These are phyloP conservation scores for Scelioninae gen. 1 DNA, from an alignment of 2,888 invertebrate genomes.

Conservation along the genomic window DNA sequence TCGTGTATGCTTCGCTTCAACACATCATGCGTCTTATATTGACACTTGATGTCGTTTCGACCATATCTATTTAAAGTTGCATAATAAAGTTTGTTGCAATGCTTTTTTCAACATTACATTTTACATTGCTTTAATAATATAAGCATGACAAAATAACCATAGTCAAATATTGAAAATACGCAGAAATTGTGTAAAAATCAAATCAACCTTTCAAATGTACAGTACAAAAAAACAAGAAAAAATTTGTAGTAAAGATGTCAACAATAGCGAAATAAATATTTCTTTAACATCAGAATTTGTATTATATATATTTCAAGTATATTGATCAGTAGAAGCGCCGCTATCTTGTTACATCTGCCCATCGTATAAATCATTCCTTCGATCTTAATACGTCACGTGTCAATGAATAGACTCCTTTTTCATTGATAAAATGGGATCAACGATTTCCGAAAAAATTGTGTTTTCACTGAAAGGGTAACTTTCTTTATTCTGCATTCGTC, in stretches of 20 bases:
- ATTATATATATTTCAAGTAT: too few species aligned
- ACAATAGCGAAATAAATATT: too few species aligned
- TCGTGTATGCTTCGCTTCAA: slow-evolving; percentile 72
- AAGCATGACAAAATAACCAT: too few species aligned
- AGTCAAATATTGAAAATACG: too few species aligned
- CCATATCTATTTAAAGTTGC: slow-evolving; percentile 63
- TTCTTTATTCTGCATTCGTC: slow-evolving; percentile 6
- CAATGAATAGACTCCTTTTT: slow-evolving; percentile 38
- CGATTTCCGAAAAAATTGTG: slow-evolving; percentile 32
- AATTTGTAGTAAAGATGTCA: too few species aligned
- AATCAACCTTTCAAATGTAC: too few species aligned
- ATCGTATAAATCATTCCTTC: slow-evolving; percentile 47
- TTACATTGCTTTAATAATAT: too few species aligned
- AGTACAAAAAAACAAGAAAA: neutral
- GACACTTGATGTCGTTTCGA: slow-evolving; percentile 74
- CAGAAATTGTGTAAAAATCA: too few species aligned
- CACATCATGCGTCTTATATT: slow-evolving; percentile 72
- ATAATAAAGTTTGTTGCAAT: slow-evolving; percentile 10
- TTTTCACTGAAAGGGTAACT: slow-evolving; percentile 33
- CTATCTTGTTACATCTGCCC: slow-evolving; percentile 52
- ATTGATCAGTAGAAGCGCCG: neutral
- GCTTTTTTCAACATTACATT: slow-evolving; percentile 8
- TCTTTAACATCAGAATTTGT: too few species aligned
- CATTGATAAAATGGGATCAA: slow-evolving; percentile 50
- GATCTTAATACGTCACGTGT: slow-evolving; percentile 48